Conservation (phyloP, 2,797 vertebrate species). For the Staurois parvus region DNA sequence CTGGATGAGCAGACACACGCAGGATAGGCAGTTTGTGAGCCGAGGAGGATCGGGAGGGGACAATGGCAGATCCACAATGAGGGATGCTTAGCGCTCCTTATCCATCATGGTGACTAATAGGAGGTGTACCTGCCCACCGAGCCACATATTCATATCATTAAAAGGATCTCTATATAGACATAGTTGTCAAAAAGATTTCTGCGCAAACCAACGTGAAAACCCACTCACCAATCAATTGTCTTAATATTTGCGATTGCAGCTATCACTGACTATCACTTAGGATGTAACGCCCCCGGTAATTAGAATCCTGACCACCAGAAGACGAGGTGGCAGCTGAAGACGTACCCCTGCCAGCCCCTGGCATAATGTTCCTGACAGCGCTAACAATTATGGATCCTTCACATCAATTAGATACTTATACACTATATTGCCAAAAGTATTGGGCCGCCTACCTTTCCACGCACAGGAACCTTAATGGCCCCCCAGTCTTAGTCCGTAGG, state of each 20-base stretch:
- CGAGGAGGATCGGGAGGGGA: background rate
- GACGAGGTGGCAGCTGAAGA: conserved; percentile 34
- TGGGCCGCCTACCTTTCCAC: too few species aligned
- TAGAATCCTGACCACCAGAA: conserved; percentile 31
- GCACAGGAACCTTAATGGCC: too few species aligned
- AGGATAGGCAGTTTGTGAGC: background rate
- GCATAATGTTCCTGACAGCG: background rate
- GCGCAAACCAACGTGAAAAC: too few species aligned
- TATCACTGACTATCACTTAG: too few species aligned
- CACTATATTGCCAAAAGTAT: too few species aligned
- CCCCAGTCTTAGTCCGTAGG: too few species aligned
- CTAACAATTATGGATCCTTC: conserved; percentile 2
- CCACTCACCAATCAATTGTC: too few species aligned
- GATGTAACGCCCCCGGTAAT: conserved; percentile 37
- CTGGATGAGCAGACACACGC: background rate
- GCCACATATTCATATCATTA: background rate
- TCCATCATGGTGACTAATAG: background rate
- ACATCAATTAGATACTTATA: too few species aligned
- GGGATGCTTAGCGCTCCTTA: too few species aligned
- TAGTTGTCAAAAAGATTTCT: too few species aligned
- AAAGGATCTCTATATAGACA: background rate
- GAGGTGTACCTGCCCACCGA: background rate
- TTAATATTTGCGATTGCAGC: too few species aligned
- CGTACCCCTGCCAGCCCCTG: conserved; percentile 8
- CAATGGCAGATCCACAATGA: too few species aligned